Evolutionary conservation across 2,888 invertebrate genomes (phyloP).

Genomic region (Megastigmus dorsalis): DNA sequence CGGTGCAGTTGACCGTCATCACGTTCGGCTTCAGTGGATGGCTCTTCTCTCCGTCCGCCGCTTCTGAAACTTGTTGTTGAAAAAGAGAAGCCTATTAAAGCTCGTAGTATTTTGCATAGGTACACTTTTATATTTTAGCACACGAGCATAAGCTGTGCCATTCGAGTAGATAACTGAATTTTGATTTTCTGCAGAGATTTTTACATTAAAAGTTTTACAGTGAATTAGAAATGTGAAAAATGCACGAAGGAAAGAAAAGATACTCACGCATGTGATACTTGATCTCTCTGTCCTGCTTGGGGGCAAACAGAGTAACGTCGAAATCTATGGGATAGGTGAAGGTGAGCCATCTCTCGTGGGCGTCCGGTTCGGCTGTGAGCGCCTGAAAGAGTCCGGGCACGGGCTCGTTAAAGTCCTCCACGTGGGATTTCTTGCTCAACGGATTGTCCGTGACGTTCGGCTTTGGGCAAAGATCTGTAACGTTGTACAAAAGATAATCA

Average conservation of each 20-base stretch:
- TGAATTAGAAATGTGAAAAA: too few relatives aligned
- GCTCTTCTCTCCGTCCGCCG: constrained; percentile 80
- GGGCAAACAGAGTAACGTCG: constrained; percentile 80
- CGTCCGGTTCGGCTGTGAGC: constrained; percentile 86
- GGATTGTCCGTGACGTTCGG: constrained; percentile 86
- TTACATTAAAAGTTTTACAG: too few relatives aligned
- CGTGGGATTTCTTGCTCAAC: constrained; percentile 87
- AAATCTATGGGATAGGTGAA: constrained; percentile 87
- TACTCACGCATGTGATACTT: constrained; percentile 84
- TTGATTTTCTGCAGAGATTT: too few relatives aligned
- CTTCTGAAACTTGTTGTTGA: constrained; percentile 75
- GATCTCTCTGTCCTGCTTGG: constrained; percentile 82
- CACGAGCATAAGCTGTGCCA: too few relatives aligned
- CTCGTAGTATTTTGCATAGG: too few relatives aligned
- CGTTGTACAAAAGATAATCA: too few relatives aligned
- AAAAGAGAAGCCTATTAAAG: too few relatives aligned
- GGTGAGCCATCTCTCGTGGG: constrained; percentile 87
- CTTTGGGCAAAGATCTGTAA: constrained; percentile 90
- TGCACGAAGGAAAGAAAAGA: too few relatives aligned
- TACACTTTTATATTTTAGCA: too few relatives aligned
- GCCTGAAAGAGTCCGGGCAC: constrained; percentile 89
- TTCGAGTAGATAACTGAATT: too few relatives aligned
- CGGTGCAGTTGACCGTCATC: constrained; percentile 90
- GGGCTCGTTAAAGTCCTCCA: constrained; percentile 88
- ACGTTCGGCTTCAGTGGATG: constrained; percentile 78